Percentiles rank a stretch among this genome's conserved stretches.
Evolutionary conservation across 92 coral and sea anemone genomes (phyloP).

Genomic region (Siderastrea radians): DNA sequence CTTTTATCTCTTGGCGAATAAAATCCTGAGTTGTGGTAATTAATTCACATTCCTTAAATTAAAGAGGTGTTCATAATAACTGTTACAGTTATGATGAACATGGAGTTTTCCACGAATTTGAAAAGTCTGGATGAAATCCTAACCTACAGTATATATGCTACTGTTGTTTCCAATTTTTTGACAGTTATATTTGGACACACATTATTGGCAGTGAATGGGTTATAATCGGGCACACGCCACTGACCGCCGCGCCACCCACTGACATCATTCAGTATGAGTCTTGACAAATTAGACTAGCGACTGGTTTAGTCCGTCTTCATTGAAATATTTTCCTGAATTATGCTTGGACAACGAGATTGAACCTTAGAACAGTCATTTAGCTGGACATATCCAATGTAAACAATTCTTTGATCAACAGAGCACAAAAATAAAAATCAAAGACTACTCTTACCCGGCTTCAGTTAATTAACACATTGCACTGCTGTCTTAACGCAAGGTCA

Average conservation of each 20-base stretch:
- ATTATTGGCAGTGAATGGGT: no score
- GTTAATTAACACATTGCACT: not conserved
- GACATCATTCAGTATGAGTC: not conserved
- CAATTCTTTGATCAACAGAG: not conserved
- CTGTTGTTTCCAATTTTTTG: no score
- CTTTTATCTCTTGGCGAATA: no score
- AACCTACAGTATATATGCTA: no score
- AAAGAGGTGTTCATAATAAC: no score
- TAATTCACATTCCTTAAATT: no score
- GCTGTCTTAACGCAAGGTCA: not conserved
- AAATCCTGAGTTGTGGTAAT: no score
- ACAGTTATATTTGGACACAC: no score
- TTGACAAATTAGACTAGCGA: not conserved
- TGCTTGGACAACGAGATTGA: not conserved
- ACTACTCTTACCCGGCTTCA: conserved; percentile 2
- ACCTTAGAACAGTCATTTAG: not conserved
- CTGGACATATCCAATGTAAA: not conserved
- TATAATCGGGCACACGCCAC: not conserved
- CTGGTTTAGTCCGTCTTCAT: no score
- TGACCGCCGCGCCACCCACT: not conserved
- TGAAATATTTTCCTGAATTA: not conserved
- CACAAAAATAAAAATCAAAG: not conserved
- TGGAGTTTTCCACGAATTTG: no score
- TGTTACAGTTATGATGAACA: no score
- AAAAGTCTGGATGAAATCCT: no score